Base-by-base conservation (phyloP, 1,140 invertebrate genomes). In the Neodiprion pinetum region DNA sequence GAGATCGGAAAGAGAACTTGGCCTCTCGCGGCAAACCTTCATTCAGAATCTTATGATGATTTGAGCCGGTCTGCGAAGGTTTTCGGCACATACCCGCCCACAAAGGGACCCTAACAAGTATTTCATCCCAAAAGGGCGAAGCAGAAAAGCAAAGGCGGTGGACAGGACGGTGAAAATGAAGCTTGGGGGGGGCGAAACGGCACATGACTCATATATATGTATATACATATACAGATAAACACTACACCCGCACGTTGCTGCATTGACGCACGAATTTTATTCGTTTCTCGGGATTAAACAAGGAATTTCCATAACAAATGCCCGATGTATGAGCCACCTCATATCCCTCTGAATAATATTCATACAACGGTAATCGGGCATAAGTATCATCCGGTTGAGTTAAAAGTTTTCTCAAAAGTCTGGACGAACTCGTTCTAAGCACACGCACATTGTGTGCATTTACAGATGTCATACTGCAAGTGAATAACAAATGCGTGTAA, bases 21-120 rank as follows among this genome's bases (percentile, higher is more conserved):
- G 17, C 1, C 17, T 1, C 12, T 14, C 61, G 2, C 12, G 12
- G 12, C 23, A 47, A 78, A 79, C 80, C 83, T 86, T 84, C 83
- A 84, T 84, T 86, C 81, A 78, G 81, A 82, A 84, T 84, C 80
- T 81, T 80, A 82, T 84, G 83, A 82, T 83, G 79, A 85, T 83
- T 82, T 82, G 78, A 78, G 75, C 78, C 67, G 78, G 77, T 17
- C 5, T 61, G 68, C 76, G 77, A 79, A 80, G 49, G 66, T 77
- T 79, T 74, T 79, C 79, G 81, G 79, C 79, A 74, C 74, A 77
- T 74, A 76, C 23, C 70, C 70, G 47, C 14, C 61, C 72, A 47
- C 47, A 69, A 69, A 69, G 66, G 67, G 47, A 72, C 67, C 47
- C 77, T 84, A 86, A 85, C 82, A 83, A 86, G 81, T 80, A 83